A percentile compares a stretch with the other conserved stretches of the same genome.
These are phyloP conservation scores for Pomacea canaliculata DNA, from an alignment of 2,888 invertebrate species.

Conservation along the genomic window DNA sequence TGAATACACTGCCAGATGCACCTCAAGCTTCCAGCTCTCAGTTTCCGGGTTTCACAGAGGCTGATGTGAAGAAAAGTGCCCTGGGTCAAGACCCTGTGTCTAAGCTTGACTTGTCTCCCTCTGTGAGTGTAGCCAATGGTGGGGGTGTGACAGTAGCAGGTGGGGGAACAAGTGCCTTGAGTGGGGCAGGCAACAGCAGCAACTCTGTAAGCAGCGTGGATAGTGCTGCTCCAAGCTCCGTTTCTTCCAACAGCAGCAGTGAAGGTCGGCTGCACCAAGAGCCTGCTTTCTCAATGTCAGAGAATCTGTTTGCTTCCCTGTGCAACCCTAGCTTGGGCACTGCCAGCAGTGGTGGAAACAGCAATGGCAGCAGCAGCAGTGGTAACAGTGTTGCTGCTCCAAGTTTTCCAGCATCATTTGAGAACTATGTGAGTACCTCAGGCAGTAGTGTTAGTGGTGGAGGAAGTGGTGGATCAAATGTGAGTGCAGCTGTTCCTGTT, in stretches of 20 bases:
- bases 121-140: too few species aligned
- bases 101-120: not conserved
- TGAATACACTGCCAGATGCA: conserved; percentile 25
- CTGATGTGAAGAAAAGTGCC: conserved; percentile 29
- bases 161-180: not conserved
- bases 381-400: not conserved
- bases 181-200: not conserved
- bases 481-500: not conserved
- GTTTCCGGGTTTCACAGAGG: conserved; percentile 31
- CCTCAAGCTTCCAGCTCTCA: conserved; percentile 27
- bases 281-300: not conserved
- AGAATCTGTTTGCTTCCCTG: conserved; percentile 16
- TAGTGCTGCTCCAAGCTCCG: conserved; percentile 2
- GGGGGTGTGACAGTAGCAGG: not conserved
- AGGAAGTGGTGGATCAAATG: not conserved
- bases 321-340: conserved; percentile 1
- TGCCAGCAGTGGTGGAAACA: not conserved
- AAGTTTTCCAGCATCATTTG: not conserved
- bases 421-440: not conserved
- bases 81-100: not conserved
- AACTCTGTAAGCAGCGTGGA: conserved; percentile 3
- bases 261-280: conserved; percentile 12
- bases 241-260: not conserved
- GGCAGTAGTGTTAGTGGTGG: not conserved
- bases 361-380: not conserved